Base-by-base conservation (phyloP, 2,888 invertebrate genomes). In the Amblyteles armatorius region DNA sequence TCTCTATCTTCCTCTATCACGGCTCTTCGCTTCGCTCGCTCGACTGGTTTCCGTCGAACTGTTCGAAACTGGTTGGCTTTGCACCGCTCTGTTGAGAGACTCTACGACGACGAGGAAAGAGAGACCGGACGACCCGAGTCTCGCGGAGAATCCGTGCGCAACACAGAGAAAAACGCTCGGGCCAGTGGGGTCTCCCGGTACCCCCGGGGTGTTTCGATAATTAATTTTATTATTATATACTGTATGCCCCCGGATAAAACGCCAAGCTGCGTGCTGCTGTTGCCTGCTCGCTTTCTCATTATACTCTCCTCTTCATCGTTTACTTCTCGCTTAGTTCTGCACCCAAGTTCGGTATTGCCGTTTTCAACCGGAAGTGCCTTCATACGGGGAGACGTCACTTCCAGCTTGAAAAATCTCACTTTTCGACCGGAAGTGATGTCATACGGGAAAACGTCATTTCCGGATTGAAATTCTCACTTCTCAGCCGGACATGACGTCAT, bases 1-100 rank as follows among this genome's bases (percentile, higher is more conserved):
- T 60, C 50, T 71, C 74, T 55, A 60, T 81, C 69, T 72, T 81
- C 68, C 67, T 83, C 77, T 74, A 79, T 83, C 79, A 71, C 84
- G 68, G 81, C 83, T 86, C 83, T 85, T 86, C 78, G 82, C 69
- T 76, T 86, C 84, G 89, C 89, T 89, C 91, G 90, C 91, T 91
- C 91, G 91, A 91, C 91, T 92, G 92, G 91, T 92, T 92, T 91
- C 90, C 92, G 88, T 91, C 91, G 91, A 92, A 92, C 91, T 90
- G 90, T 92, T 92, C 91, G 90, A 91, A 92, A 92, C 91, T 91
- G 91, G 91, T 91, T 90, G 87, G 80, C 85, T 81, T 81, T 90
- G 90, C 90, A 88, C 86, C 89, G 86, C 89, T 90, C 79, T 80
- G 81, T 81, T 65, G 65, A 72, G 82, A 57, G 82, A 57, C 84